These are phyloP conservation scores for Lepus americanus DNA, from an alignment of 2,113 vertebrate species.

Conservation along the genomic window DNA sequence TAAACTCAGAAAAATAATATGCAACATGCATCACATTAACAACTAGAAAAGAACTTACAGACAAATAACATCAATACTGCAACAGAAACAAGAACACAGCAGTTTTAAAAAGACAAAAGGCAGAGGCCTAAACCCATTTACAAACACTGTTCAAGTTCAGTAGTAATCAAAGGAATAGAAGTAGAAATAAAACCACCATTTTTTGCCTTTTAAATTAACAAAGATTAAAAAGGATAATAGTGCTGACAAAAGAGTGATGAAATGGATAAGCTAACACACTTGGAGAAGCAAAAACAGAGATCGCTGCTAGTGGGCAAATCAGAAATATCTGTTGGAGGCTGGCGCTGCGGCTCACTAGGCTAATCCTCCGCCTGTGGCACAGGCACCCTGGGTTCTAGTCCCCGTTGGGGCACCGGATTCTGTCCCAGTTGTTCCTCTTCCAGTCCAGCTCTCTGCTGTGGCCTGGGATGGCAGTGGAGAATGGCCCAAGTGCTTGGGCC, in stretches of 20 bases:
- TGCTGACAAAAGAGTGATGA: not conserved
- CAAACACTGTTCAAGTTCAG: slow-evolving; percentile 40
- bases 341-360: too few species aligned
- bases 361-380: too few species aligned
- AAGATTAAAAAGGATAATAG: slow-evolving; percentile 20
- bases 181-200: slow-evolving; percentile 50
- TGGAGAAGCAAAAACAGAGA: not conserved
- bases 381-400: too few species aligned
- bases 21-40: slow-evolving; percentile 14
- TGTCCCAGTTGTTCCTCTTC: too few species aligned
- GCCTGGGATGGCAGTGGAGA: too few species aligned
- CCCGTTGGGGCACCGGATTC: too few species aligned
- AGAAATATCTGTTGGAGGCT: not conserved
- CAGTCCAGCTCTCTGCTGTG: too few species aligned
- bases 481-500: too few species aligned
- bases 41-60: slow-evolving; percentile 10
- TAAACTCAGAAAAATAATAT: slow-evolving; percentile 43
- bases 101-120: slow-evolving; percentile 18
- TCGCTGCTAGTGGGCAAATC: not conserved
- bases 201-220: slow-evolving; percentile 59
- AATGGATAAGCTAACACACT: not conserved
- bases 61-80: slow-evolving; percentile 11
- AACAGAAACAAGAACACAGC: slow-evolving; percentile 29
- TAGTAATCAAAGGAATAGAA: slow-evolving; percentile 53
- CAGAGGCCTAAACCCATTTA: not conserved